Percentiles rank a stretch among this genome's conserved stretches.
phyloP scores from a whole-genome alignment of 2,888 invertebrate genomes.

The Choreutis nemorana region DNA sequence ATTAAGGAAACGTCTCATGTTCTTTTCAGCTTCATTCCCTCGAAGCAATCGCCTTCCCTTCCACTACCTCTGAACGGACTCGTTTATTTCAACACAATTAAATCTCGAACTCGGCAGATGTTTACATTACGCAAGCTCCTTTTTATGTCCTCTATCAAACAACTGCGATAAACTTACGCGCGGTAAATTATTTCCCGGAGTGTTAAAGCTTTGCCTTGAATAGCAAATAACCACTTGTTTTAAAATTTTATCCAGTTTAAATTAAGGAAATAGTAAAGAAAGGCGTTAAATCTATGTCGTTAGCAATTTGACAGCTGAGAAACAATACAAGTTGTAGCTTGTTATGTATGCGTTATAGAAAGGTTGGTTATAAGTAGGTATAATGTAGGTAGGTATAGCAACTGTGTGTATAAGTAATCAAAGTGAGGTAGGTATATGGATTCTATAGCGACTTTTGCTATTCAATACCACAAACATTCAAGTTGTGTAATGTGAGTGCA shows the following conservation, averaged over 20 bases:
- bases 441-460: too few species aligned
- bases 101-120: constrained; percentile 25
- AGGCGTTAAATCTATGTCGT: too few species aligned
- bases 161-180: constrained; percentile 29
- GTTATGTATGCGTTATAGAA: too few species aligned
- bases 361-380: too few species aligned
- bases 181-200: constrained; percentile 54
- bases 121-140: constrained; percentile 28
- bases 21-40: constrained; percentile 38
- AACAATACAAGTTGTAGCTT: too few species aligned
- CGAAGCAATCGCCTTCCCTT: not conserved
- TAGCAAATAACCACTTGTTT: constrained; percentile 34
- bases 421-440: too few species aligned
- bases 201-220: constrained; percentile 56
- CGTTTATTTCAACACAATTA: too few species aligned
- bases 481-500: too few species aligned
- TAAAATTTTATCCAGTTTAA: constrained; percentile 23
- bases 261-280: constrained; percentile 21
- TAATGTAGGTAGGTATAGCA: too few species aligned
- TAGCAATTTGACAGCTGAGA: too few species aligned
- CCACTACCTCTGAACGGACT: not conserved
- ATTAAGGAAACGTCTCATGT: constrained; percentile 49
- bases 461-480: too few species aligned
- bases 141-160: constrained; percentile 37
- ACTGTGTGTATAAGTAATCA: too few species aligned